These are phyloP conservation scores for Piprites chloris DNA, from an alignment of 2,113 vertebrate genomes.

Conservation along the genomic window DNA sequence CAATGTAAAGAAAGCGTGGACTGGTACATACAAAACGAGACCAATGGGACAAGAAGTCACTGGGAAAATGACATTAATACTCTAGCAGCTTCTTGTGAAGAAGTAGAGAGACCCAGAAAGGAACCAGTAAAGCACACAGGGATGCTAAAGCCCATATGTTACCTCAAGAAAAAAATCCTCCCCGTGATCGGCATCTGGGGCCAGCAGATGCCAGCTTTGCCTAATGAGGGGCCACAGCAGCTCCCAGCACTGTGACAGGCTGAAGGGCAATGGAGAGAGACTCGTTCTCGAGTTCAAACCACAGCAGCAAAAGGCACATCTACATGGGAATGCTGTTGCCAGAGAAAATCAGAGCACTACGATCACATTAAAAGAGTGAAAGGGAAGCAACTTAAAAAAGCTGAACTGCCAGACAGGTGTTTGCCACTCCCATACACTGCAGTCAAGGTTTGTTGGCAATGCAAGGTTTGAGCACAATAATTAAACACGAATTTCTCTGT, in stretches of 20 bases:
- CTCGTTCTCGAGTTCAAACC: background rate
- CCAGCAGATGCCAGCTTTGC: constrained; percentile 18
- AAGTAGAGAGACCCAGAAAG: background rate
- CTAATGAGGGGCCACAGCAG: constrained; percentile 1
- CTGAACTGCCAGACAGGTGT: background rate
- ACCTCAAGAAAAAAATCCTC: background rate
- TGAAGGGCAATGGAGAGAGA: background rate
- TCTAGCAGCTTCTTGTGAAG: background rate
- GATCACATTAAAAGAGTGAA: background rate
- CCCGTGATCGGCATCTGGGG: background rate
- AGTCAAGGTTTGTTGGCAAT: background rate
- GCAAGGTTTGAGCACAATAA: background rate
- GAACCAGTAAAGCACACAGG: background rate
- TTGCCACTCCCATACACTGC: background rate
- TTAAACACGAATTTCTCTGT: background rate
- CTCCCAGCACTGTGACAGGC: background rate
- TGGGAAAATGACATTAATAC: background rate
- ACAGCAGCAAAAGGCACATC: background rate
- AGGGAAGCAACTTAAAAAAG: background rate
- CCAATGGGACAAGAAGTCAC: background rate
- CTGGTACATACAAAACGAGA: fast-evolving
- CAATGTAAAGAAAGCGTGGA: background rate
- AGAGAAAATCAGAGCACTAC: background rate
- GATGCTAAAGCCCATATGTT: background rate
- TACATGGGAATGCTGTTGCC: background rate